Conservation (phyloP, 2,888 invertebrate genomes). For the Parnassius orleans region DNA sequence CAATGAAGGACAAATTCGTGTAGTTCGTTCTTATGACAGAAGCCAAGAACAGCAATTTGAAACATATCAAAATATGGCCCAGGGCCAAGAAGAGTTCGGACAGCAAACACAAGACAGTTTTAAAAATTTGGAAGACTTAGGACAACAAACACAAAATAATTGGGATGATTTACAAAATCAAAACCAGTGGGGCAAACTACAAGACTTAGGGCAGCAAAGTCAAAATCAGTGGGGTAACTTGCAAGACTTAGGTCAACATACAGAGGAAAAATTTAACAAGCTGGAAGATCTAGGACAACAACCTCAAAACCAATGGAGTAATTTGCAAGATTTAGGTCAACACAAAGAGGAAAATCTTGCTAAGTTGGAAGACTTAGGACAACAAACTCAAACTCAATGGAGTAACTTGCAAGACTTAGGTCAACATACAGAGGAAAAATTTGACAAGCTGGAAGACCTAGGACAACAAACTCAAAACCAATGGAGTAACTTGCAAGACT, state of each 20-base stretch:
- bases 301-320: conserved; percentile 31
- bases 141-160: conserved; percentile 39
- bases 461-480: too few relatives aligned
- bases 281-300: too few relatives aligned
- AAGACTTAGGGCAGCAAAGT: conserved; percentile 36
- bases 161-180: conserved; percentile 27
- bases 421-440: too few relatives aligned
- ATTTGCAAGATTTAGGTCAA: conserved; percentile 35
- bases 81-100: conserved; percentile 29
- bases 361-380: conserved; percentile 41
- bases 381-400: conserved; percentile 27
- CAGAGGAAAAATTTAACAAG: too few relatives aligned
- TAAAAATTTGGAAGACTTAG: conserved; percentile 30
- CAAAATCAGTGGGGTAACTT: conserved; percentile 39
- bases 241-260: conserved; percentile 44
- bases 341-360: conserved; percentile 36
- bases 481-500: too few relatives aligned
- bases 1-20: conserved; percentile 53
- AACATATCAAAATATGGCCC: conserved; percentile 36
- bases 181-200: conserved; percentile 31
- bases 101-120: conserved; percentile 35
- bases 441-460: too few relatives aligned
- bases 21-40: conserved; percentile 52
- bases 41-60: conserved; percentile 34
- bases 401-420: conserved; percentile 14